Conservation (phyloP, 1,140 invertebrate species). For the Teleopsis dalmanni region DNA sequence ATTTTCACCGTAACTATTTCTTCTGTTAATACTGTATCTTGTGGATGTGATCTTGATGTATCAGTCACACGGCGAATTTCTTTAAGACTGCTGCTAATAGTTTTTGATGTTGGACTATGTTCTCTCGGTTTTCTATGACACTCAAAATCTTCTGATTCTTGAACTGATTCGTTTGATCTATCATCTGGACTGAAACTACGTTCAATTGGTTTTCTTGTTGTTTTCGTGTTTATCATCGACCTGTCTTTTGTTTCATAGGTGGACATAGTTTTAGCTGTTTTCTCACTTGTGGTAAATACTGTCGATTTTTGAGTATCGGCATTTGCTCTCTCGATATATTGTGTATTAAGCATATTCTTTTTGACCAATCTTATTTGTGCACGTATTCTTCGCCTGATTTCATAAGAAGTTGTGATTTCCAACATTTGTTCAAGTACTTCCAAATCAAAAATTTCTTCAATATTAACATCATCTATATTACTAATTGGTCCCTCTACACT, state of each 20-base stretch:
- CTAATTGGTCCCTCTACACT: constrained; percentile 13
- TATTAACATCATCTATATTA: constrained; percentile 45
- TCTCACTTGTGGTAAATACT: constrained; percentile 2
- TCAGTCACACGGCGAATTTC: no score
- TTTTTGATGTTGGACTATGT: no score
- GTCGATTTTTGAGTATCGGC: constrained; percentile 3
- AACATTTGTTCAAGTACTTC: constrained; percentile 61
- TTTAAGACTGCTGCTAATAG: no score
- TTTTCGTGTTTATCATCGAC: neutral
- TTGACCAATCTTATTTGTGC: constrained; percentile 63
- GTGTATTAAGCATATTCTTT: constrained; percentile 44
- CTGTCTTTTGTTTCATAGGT: constrained; percentile 1
- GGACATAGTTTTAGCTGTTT: constrained; percentile 7
- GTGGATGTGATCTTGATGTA: neutral
- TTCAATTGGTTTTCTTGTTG: neutral
- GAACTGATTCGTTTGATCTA: no score
- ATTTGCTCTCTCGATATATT: neutral
- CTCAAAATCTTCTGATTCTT: no score
- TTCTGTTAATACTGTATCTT: neutral
- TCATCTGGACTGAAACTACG: neutral
- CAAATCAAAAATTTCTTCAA: constrained; percentile 65
- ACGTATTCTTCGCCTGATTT: constrained; percentile 63
- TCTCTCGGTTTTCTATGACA: neutral
- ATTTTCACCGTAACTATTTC: no score
- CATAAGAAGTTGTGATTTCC: constrained; percentile 64